Base-by-base conservation (phyloP, 2,113 vertebrate species). In the Spheniscus mendiculus region DNA sequence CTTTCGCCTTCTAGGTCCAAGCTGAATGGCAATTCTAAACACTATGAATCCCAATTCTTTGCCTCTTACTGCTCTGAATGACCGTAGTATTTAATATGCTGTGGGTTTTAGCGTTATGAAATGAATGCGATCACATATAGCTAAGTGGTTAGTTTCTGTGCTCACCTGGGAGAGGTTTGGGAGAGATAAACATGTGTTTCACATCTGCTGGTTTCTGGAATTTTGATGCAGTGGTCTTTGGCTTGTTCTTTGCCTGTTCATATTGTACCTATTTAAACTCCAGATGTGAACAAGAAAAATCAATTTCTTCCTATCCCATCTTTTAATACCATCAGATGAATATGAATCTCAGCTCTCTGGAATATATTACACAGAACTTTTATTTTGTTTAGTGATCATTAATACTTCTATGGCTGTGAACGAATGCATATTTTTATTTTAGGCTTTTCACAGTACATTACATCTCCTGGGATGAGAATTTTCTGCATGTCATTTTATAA, bases 221-320 rank as follows among this genome's bases (percentile, higher is more conserved):
- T 94, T 92, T 84, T 93, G 76, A 85, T 69, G 56, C 78, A 86
- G 66, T 88, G 45, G 49, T 90, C 78, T 93, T 96, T 91, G 91
- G 66, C 84, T 93, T 88, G 42, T 73, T 88, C 74, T 91, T 77
- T 95, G 32, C 58, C 70, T 34, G 22, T 89, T 94, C 81, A 87
- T 94, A 91, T 59, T 94, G 45, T 83, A 80, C 30, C 38, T 83
- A 90, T 94, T 94, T 96, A 83, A 95, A 52, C 34, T 73, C 84
- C 97, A 96, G 78, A 95, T 96, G 87, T 74, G 93, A 93, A 86
- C 32, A 93, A 81, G 78, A 77, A 91, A 91, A 97, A 97, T 96
- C 95, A 89, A 96, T 96, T 95, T 91, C 70, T 96, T 97, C 94
- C 89, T 78, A 90, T 58, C 9, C 22, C 17, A 85, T 85, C 78